These are phyloP conservation scores for Caenorhabditis sulstoni DNA, from an alignment of 2,888 invertebrate species.

Conservation along the genomic window DNA sequence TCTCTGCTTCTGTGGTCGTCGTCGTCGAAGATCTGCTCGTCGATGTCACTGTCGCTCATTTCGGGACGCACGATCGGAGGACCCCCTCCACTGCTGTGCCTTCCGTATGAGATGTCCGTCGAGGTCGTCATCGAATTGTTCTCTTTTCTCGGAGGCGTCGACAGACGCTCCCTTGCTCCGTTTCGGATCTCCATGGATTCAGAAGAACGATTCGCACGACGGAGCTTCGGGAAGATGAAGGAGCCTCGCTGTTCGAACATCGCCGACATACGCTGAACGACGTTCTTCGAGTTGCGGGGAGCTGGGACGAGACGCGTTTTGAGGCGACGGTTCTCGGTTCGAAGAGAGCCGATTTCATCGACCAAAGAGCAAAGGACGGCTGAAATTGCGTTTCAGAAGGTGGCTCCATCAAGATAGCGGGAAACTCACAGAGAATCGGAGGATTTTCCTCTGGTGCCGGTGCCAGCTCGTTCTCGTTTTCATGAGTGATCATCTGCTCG, in stretches of 20 bases:
- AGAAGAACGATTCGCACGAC: conserved; percentile 49
- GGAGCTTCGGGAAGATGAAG: conserved; percentile 59
- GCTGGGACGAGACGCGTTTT: conserved; percentile 71
- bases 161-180: conserved; percentile 76
- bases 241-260: conserved; percentile 65
- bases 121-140: conserved; percentile 71
- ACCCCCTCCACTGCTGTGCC: conserved; percentile 12
- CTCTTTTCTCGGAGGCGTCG: conserved; percentile 73
- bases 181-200: conserved; percentile 68
- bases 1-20: conserved; percentile 57
- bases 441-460: conserved; percentile 34
- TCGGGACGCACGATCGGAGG: conserved; percentile 79
- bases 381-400: conserved; percentile 56
- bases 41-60: conserved; percentile 73
- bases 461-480: conserved; percentile 46
- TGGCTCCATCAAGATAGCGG: background rate
- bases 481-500: conserved; percentile 70
- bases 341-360: conserved; percentile 76
- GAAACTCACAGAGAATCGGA: conserved; percentile 47
- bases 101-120: conserved; percentile 73
- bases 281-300: conserved; percentile 53
- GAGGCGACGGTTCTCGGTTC: conserved; percentile 75
- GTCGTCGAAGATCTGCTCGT: conserved; percentile 64
- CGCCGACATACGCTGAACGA: conserved; percentile 69
- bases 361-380: conserved; percentile 78